Evolutionary conservation across 2,113 vertebrate species (phyloP), one percentile per base, ranked within the genome.

Genomic region (Caranx melampygus): DNA sequence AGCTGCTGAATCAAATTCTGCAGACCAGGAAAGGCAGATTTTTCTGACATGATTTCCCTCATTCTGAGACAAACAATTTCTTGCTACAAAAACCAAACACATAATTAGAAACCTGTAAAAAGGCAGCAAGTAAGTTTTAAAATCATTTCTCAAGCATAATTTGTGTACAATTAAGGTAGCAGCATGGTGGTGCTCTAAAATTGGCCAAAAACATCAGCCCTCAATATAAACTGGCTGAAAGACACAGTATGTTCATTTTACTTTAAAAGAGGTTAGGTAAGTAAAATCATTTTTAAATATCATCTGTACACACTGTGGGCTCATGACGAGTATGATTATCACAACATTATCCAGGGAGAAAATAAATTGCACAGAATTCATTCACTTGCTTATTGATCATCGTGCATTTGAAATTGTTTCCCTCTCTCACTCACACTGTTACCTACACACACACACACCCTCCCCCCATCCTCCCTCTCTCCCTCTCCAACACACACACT

Each of bases 351-450:
- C 34, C 6, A 55, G 51, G 64, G n/a, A 63, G n/a, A 57, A 21
- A 59, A 62, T 26, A 35, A 54, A 59, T 18, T 18, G 12, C 54
- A 81, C 40, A 44, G 16, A 78, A 61, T 64, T 58, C 34, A 79
- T 44, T 58, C 34, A 75, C 20, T 67, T 81, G n/a, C 21, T 57
- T 79, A 84, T 59, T 62, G 69, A 83, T 76, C 44, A 65, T 61
- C 0, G 9, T 59, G 37, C 31, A 64, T 85, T 60, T 62, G 37
- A 77, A 80, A 72, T 37, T 44, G 18, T 58, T 69, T 33, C 12
- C 34, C 20, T 55, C 69, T 60, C 45, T 54, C 58, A 66, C 57
- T 54, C 61, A 68, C 44, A 18, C 52, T 21, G 51, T 4, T 44
- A 61, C 16, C 71, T 71, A 62, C 78, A 82, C 73, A 26, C 26